Base-by-base conservation (phyloP, 2,113 vertebrate species). In the Gnathonemus longibarbis region DNA sequence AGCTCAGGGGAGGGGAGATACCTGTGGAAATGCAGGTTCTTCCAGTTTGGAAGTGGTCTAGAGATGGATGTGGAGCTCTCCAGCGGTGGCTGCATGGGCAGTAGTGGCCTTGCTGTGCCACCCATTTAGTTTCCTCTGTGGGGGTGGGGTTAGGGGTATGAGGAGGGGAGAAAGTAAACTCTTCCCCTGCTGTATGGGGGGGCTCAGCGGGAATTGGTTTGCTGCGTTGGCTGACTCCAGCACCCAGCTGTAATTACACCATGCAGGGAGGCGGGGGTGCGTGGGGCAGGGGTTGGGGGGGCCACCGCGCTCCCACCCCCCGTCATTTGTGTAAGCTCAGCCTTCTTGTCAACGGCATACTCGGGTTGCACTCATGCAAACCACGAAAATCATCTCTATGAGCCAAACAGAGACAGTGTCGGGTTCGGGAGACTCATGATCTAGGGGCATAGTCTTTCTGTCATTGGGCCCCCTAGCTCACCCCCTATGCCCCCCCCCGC, bases 211-310 rank as follows among this genome's bases (percentile, higher is more conserved):
- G 96, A 97, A 97, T 96, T 95, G 96, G 96, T 93, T 95, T 96
- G 96, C 96, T 96, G 96, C 95, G 96, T 94, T 96, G 94, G 94
- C 96, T 95, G 94, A 96, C 96, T 97, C 95, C 95, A 96, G 95
- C 39, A 96, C 96, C 95, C 95, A 95, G 95, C 96, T 98, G 96
- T 97, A 97, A 97, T 98, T 97, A 97, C 96, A 97, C 93, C 95
- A 94, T 95, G 95, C 92, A 92, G 94, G 95, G 95, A 96, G 96
- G 96, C 96, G 94, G 95, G 93, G 45, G 90, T 96, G 96, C 96
- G 95, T 95, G 94, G 95, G 93, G 35, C 91, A 96, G 96, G 96
- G 94, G 95, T 53, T 95, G 95, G 95, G 94, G 66, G 66, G 66
- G 66, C 1, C 66, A 95, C 95, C 96, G 94, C 95, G 94, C 92